Conservation (phyloP, 2,797 vertebrate species). For the Siniperca undulata region DNA sequence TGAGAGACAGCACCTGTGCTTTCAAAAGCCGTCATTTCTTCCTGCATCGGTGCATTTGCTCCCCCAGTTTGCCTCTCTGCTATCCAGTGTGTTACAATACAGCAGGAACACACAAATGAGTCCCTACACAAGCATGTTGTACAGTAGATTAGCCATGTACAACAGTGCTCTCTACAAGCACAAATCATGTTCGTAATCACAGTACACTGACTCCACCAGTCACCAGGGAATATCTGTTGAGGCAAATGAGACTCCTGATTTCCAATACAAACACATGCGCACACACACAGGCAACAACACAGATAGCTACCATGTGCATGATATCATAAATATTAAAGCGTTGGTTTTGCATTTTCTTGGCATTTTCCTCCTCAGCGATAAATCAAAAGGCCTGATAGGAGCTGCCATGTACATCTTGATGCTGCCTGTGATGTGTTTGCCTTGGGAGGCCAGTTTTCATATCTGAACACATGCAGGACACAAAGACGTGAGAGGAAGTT, state of each 20-base stretch:
- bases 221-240: constrained; percentile 77
- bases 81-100: constrained; percentile 52
- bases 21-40: constrained; percentile 65
- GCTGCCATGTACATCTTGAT: constrained; percentile 73
- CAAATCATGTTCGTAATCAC: constrained; percentile 82
- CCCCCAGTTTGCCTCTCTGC: constrained; percentile 50
- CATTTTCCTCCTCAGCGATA: constrained; percentile 66
- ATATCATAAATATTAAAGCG: constrained; percentile 81
- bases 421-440: constrained; percentile 70
- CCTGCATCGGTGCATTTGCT: constrained; percentile 64
- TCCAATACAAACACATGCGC: constrained; percentile 60
- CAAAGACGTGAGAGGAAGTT: constrained; percentile 71
- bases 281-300: constrained; percentile 28
- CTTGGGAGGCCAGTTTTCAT: constrained; percentile 69
- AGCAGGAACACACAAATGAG: constrained; percentile 65
- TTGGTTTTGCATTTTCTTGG: constrained; percentile 76
- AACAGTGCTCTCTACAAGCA: constrained; percentile 70
- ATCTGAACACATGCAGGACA: constrained; percentile 66
- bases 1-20: constrained; percentile 55
- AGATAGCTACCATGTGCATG: constrained; percentile 41
- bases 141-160: constrained; percentile 74
- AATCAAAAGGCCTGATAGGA: constrained; percentile 78
- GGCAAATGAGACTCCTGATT: constrained; percentile 73
- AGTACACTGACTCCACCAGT: constrained; percentile 71
- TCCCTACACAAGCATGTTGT: constrained; percentile 56